Percentiles rank a stretch among this genome's conserved stretches.
Conservation (phyloP, 2,888 invertebrate species). For the Macaria notata region DNA sequence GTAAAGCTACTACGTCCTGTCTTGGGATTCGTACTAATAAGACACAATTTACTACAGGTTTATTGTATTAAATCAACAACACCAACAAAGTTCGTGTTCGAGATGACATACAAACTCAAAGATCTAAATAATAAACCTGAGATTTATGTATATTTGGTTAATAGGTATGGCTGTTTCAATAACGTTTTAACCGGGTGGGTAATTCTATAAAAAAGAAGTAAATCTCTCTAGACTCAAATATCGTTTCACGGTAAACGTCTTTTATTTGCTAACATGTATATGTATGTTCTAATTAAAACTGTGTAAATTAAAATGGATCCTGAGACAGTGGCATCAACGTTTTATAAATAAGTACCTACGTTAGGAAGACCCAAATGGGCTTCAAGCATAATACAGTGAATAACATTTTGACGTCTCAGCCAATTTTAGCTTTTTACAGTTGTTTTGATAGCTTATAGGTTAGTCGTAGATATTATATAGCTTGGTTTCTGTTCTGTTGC, state of each 20-base stretch:
- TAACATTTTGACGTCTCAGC: not conserved
- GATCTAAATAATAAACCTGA: too few relatives aligned
- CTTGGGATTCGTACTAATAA: conserved; percentile 12
- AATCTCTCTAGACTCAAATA: too few relatives aligned
- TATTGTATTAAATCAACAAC: not conserved
- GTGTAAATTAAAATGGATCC: conserved; percentile 19
- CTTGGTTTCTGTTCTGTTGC: not conserved
- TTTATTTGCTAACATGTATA: not conserved
- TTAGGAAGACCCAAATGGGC: conserved; percentile 12
- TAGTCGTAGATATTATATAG: not conserved
- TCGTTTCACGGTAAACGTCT: too few relatives aligned
- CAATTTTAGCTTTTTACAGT: not conserved
- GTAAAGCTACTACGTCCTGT: conserved; percentile 8
- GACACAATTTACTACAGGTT: conserved; percentile 1
- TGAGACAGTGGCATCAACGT: conserved; percentile 13
- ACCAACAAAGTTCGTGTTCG: too few relatives aligned
- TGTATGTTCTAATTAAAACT: not conserved
- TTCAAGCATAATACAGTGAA: not conserved
- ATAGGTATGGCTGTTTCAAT: too few relatives aligned
- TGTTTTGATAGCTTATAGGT: not conserved
- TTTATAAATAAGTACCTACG: conserved; percentile 15
- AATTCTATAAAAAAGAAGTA: too few relatives aligned
- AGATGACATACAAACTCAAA: too few relatives aligned
- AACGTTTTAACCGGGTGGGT: too few relatives aligned
- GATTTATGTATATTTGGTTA: too few relatives aligned